phyloP scores from a whole-genome alignment of 2,888 invertebrate species.

The Drosophila niveifrons region DNA sequence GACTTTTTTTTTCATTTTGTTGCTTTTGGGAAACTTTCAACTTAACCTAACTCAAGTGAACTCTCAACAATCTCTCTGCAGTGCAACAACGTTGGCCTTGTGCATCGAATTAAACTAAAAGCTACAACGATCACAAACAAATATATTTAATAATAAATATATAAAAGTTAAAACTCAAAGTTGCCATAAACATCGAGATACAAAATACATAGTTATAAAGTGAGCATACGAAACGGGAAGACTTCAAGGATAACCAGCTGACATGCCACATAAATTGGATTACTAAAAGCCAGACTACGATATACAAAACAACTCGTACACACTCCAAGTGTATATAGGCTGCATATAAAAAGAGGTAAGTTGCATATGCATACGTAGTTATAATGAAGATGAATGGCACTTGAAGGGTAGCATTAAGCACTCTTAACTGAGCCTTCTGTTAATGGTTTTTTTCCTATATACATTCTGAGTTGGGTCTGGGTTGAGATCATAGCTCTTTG shows the following conservation, averaged over 20 bases:
- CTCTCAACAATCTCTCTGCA: constrained; percentile 50
- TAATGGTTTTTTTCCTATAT: neutral
- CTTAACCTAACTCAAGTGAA: constrained; percentile 20
- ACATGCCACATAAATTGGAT: constrained; percentile 80
- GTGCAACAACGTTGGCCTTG: constrained; percentile 75
- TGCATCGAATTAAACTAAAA: constrained; percentile 42
- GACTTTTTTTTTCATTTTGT: neutral
- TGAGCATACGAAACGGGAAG: constrained; percentile 56
- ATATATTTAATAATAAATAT: constrained; percentile 36
- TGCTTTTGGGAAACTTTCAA: constrained; percentile 23
- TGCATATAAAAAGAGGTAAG: constrained; percentile 65
- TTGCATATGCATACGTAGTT: constrained; percentile 40
- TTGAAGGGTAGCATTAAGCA: constrained; percentile 8
- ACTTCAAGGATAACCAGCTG: constrained; percentile 80
- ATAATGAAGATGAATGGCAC: constrained; percentile 1
- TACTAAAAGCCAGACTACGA: constrained; percentile 62
- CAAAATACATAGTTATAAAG: constrained; percentile 30
- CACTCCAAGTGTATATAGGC: constrained; percentile 36
- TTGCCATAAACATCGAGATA: constrained; percentile 69
- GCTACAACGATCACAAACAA: constrained; percentile 30
- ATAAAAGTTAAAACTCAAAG: constrained; percentile 58
- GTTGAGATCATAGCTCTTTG: constrained; percentile 18
- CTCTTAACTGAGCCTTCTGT: neutral
- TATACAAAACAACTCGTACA: constrained; percentile 48
- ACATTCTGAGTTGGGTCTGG: neutral